Evolutionary conservation across 2,888 invertebrate genomes (phyloP).

Genomic region (Apomyelois bistriatella): DNA sequence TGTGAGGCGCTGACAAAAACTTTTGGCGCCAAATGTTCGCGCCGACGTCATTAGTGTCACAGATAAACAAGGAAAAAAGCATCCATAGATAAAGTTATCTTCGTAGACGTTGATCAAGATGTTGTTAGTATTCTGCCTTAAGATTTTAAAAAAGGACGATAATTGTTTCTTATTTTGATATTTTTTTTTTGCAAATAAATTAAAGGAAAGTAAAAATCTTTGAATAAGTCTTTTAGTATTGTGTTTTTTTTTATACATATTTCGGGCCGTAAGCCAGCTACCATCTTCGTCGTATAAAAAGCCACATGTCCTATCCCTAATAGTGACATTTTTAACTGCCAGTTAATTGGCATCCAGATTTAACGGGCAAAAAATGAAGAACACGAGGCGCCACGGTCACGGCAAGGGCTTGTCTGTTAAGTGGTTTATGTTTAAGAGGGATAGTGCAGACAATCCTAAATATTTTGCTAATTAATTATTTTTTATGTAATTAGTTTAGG

Average conservation of each 20-base stretch:
- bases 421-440: neutral
- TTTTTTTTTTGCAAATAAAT: too few species aligned
- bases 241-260: too few species aligned
- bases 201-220: too few species aligned
- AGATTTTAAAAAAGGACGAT: neutral
- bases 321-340: neutral
- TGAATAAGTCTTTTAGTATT: too few species aligned
- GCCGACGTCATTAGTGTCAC: conserved; percentile 51
- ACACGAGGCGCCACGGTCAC: neutral
- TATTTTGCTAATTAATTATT: too few species aligned
- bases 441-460: too few species aligned
- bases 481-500: too few species aligned
- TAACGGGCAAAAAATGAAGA: neutral
- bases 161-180: neutral
- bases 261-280: too few species aligned
- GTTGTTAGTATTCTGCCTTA: neutral
- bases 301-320: neutral
- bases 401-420: neutral
- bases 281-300: too few species aligned
- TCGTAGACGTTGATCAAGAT: conserved; percentile 1
- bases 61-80: conserved; percentile 52
- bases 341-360: neutral
- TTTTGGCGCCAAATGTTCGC: conserved; percentile 60
- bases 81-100: conserved; percentile 25
- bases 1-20: conserved; percentile 48